Conservation (phyloP, 2,113 vertebrate genomes). For the Hipposideros armiger region DNA sequence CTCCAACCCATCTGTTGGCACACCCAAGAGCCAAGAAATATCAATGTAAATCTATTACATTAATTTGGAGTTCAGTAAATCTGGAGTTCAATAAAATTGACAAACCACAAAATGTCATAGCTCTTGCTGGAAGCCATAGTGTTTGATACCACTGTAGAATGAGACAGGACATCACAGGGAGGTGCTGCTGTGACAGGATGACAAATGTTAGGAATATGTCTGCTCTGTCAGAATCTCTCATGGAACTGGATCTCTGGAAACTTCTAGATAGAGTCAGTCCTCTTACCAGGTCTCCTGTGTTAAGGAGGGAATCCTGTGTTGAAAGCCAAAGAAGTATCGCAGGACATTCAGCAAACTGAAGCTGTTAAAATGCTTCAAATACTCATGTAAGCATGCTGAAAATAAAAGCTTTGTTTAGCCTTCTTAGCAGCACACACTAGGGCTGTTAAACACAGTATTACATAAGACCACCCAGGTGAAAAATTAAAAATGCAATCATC, state of each 20-base stretch:
- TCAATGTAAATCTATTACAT: background rate
- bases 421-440: background rate
- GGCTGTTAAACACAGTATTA: background rate
- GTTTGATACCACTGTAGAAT: background rate
- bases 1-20: background rate
- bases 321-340: background rate
- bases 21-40: background rate
- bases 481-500: background rate
- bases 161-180: background rate
- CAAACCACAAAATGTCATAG: conserved; percentile 6
- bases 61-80: conserved; percentile 7
- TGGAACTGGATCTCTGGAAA: background rate
- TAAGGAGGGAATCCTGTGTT: background rate
- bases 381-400: conserved; percentile 15
- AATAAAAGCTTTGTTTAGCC: conserved; percentile 11
- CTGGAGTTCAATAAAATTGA: background rate
- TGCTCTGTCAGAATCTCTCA: background rate
- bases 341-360: background rate
- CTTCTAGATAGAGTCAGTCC: background rate
- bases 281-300: background rate
- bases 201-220: background rate
- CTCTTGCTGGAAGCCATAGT: background rate
- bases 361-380: background rate
- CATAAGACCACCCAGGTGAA: background rate
- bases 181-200: background rate